Evolutionary conservation across 2,113 vertebrate species (phyloP).

Genomic region (Erythrocercus mccallii): DNA sequence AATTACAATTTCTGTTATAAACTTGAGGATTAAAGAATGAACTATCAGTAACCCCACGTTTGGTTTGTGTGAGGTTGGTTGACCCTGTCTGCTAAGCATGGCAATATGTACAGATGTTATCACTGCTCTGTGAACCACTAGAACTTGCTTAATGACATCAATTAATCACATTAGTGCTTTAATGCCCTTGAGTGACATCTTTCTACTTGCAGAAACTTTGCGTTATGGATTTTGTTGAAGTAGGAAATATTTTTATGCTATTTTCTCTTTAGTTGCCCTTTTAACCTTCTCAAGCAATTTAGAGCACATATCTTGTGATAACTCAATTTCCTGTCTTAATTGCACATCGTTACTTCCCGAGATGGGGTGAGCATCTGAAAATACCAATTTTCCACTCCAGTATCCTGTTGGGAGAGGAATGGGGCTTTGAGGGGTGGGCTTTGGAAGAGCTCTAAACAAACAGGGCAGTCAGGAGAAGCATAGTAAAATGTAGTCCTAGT

Average conservation of each 20-base stretch:
- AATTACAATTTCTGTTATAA: not conserved
- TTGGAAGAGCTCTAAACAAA: not conserved
- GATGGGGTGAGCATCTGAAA: not conserved
- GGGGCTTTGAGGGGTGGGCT: not conserved
- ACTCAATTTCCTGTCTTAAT: not conserved
- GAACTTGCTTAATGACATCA: not conserved
- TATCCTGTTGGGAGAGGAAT: not conserved
- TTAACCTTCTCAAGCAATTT: not conserved
- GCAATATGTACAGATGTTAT: not conserved
- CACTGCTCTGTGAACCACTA: not conserved
- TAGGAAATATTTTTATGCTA: not conserved
- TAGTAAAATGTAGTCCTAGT: not conserved
- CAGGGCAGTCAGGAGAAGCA: not conserved
- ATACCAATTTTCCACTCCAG: not conserved
- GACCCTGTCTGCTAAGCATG: not conserved
- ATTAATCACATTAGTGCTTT: not conserved
- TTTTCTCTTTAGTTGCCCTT: not conserved
- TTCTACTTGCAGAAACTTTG: not conserved
- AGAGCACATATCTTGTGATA: not conserved
- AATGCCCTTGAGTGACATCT: not conserved
- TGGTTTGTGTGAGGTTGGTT: not conserved
- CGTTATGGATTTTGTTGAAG: not conserved
- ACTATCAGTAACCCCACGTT: too few species aligned
- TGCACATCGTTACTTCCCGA: not conserved
- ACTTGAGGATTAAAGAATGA: not conserved